Percentiles rank a stretch among this genome's conserved stretches.
phyloP scores from a whole-genome alignment of 2,888 invertebrate genomes.

The Apamea crenata region DNA sequence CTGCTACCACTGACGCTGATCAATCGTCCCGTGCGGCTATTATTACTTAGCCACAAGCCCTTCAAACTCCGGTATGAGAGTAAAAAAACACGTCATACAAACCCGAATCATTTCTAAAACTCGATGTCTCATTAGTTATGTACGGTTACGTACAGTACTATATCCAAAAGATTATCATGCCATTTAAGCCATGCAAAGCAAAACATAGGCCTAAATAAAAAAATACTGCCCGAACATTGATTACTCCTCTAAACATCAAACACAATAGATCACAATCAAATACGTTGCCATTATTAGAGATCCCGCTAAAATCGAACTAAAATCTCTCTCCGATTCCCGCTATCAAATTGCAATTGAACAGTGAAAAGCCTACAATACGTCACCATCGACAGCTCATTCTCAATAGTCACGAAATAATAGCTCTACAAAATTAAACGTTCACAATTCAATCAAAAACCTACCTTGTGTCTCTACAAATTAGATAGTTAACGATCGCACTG shows the following conservation, averaged over 20 bases:
- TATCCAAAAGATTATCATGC: neutral
- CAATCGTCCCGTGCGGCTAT: too few relatives aligned
- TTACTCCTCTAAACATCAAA: conserved; percentile 19
- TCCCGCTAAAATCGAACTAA: conserved; percentile 50
- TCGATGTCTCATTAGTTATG: neutral
- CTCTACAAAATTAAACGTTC: conserved; percentile 47
- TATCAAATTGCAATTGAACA: conserved; percentile 79
- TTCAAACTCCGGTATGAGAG: neutral
- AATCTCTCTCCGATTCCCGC: conserved; percentile 70
- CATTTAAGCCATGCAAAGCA: neutral
- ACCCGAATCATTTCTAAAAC: neutral
- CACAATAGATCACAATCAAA: conserved; percentile 45
- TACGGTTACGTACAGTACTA: neutral
- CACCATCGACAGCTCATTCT: conserved; percentile 86
- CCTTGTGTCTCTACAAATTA: conserved; percentile 62
- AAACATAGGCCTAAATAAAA: neutral
- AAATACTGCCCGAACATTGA: conserved; percentile 8
- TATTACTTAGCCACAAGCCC: too few relatives aligned
- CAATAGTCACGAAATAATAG: conserved; percentile 85
- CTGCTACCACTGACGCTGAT: too few relatives aligned
- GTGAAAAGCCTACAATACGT: conserved; percentile 87
- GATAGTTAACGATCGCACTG: conserved; percentile 54
- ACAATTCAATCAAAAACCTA: conserved; percentile 61
- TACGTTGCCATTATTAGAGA: conserved; percentile 39
- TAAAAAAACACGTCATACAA: neutral